A percentile compares a stretch with the other conserved stretches of the same genome.
Conservation (phyloP, 2,113 vertebrate genomes). For the Puffinus mauretanicus region DNA sequence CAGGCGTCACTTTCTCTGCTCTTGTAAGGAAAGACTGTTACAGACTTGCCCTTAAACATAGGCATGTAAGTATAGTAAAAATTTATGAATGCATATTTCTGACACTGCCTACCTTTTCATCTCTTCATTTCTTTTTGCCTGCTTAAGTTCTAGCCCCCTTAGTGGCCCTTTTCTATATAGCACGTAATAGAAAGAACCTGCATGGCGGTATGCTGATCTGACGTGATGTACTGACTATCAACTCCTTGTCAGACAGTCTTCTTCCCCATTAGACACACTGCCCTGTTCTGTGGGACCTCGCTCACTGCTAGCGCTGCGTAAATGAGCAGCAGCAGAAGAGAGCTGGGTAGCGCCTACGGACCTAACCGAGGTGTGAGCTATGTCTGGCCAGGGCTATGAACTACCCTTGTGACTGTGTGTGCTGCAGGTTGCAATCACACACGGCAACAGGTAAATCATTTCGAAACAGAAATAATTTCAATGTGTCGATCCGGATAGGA, state of each 20-base stretch:
- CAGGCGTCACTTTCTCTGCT: neutral
- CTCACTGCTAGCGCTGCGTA: accelerated
- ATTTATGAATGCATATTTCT: neutral
- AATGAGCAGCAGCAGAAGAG: neutral
- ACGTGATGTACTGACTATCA: neutral
- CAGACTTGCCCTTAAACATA: neutral
- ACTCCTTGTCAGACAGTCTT: neutral
- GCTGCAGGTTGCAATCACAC: neutral
- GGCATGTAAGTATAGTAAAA: neutral
- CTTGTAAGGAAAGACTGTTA: neutral
- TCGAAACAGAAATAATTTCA: accelerated
- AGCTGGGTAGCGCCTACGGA: accelerated
- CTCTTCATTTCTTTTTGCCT: neutral
- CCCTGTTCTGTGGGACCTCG: neutral
- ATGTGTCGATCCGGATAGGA: neutral
- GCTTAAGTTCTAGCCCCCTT: neutral
- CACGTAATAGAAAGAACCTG: neutral
- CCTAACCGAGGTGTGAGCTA: accelerated
- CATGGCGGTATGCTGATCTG: accelerated
- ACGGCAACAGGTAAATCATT: neutral
- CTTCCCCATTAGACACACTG: accelerated
- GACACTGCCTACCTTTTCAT: neutral
- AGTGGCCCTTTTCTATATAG: neutral
- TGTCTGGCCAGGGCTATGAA: neutral
- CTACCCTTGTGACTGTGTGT: neutral